Evolutionary conservation across 2,888 invertebrate genomes (phyloP).

Genomic region (Tinea trinotella): DNA sequence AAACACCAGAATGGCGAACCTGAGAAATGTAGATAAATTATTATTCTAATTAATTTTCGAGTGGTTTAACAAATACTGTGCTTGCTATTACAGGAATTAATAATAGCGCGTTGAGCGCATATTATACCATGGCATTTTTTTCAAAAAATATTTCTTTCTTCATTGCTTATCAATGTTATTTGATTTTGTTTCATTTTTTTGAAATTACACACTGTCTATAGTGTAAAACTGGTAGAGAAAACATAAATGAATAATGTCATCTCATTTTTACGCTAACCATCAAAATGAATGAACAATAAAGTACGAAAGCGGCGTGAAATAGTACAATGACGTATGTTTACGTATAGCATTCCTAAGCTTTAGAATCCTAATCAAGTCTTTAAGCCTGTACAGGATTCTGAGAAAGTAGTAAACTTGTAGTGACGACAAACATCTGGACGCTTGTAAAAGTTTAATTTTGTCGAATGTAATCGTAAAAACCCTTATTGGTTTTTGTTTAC

Average conservation of each 20-base stretch:
- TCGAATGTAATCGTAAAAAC: conserved; percentile 60
- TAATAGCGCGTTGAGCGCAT: no score
- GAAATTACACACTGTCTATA: no score
- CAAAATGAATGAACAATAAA: no score
- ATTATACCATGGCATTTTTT: no score
- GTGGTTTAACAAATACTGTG: background rate
- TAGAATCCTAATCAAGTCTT: conserved; percentile 8
- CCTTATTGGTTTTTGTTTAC: conserved; percentile 62
- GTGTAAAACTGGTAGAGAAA: no score
- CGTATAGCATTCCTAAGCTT: background rate
- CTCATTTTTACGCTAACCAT: no score
- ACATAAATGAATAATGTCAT: no score
- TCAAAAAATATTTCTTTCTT: no score
- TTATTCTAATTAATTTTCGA: background rate
- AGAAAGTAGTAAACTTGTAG: conserved; percentile 20
- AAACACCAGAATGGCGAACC: conserved; percentile 96
- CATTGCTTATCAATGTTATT: no score
- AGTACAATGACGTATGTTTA: background rate
- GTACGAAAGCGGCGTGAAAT: no score
- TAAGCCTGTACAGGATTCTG: background rate
- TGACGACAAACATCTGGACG: conserved; percentile 47
- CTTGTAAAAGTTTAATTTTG: conserved; percentile 65
- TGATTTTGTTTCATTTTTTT: no score
- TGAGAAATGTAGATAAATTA: conserved; percentile 46
- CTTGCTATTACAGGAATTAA: no score